Evolutionary conservation across 2,888 invertebrate species (phyloP), one percentile per base, ranked within the genome.

Genomic region (Plebejus argus): DNA sequence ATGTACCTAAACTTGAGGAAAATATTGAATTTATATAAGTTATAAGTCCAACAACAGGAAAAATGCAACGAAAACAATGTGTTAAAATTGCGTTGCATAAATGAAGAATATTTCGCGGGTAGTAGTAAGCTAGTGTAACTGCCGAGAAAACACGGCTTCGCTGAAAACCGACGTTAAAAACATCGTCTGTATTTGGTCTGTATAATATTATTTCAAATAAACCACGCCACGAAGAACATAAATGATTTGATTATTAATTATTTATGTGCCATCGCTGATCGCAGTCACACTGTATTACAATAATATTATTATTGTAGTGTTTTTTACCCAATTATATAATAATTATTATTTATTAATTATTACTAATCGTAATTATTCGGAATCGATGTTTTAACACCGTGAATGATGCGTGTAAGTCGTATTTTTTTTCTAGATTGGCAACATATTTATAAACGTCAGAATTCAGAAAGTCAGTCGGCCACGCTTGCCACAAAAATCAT

Each of bases 401-500:
- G 23, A 12, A 12, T 23, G 10, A 23, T 61, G 61, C 10, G 66
- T 6, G 15, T 28, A 15, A 28, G 4, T 5, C 5, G 28, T 15
- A 79, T 33, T 15, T n/a, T 10, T 10, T 39, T 39, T 70, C 12
- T 35, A 39, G 28, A 28, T 66, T 76, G 35, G 77, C 75, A 78
- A 79, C 71, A 78, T 66, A 75, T 33, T 20, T n/a, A 12, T 35
- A 76, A 78, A 80, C 82, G 82, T 81, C 82, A 81, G 82, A 91
- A 91, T 82, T 81, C 82, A 81, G 82, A 91, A 91, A 89, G 89
- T 90, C 91, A 92, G 92, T 92, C 93, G 93, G 93, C 93, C 94
- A 93, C 94, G 94, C 94, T 94, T 94, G 92, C 93, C 90, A 89
- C 87, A 89, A 88, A 93, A 92, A 91, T 92, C 88, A 87, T 91